Evolutionary conservation across 37 sponge, comb jelly and placozoan species (phyloP).

Genomic region (Mnemiopsis leidyi): DNA sequence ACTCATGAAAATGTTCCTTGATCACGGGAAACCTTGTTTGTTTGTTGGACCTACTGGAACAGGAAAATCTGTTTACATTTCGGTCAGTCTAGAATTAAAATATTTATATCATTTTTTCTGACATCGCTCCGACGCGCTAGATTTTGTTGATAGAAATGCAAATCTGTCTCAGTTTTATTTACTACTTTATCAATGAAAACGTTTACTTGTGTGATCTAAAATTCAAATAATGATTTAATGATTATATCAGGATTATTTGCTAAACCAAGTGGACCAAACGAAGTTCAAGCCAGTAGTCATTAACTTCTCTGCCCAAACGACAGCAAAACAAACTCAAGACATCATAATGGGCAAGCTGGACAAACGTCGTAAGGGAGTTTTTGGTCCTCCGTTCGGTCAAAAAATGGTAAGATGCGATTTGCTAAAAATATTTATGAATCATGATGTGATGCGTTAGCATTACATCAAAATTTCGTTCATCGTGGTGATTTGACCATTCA

Average conservation of each 20-base stretch:
- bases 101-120: too few species aligned
- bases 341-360: constrained; percentile 98
- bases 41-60: constrained; percentile 98
- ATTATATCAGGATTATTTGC: constrained; percentile 79
- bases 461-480: too few species aligned
- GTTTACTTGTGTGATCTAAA: not conserved
- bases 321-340: constrained; percentile 97
- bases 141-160: too few species aligned
- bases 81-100: constrained; percentile 66
- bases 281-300: constrained; percentile 92
- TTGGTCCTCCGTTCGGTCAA: constrained; percentile 96
- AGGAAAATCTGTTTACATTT: constrained; percentile 95
- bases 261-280: constrained; percentile 88
- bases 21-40: constrained; percentile 85
- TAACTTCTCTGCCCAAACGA: constrained; percentile 98
- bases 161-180: too few species aligned
- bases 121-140: too few species aligned
- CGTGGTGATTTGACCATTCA: too few species aligned
- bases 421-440: not conserved
- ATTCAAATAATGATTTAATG: not conserved
- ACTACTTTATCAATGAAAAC: too few species aligned
- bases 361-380: constrained; percentile 96
- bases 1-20: constrained; percentile 89
- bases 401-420: constrained; percentile 81
- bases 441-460: not conserved